Conservation (phyloP, 2,888 invertebrate species). For the Eupithecia insigniata region DNA sequence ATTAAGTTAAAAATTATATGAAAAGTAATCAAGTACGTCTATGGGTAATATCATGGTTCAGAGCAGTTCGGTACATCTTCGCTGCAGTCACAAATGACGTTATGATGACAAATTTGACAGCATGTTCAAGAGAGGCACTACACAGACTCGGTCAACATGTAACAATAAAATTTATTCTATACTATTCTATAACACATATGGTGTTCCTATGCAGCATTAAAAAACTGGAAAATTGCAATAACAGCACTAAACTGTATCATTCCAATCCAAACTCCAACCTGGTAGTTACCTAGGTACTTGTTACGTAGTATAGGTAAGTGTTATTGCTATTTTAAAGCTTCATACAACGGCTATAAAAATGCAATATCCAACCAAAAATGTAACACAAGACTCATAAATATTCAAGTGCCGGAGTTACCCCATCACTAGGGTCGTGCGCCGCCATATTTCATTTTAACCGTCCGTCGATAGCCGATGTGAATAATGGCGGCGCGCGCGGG, state of each 20-base stretch:
- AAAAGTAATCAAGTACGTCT: no score
- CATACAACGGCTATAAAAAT: constrained; percentile 24
- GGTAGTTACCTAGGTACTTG: background rate
- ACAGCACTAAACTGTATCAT: background rate
- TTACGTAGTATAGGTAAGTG: background rate
- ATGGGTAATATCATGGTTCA: no score
- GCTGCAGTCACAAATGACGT: no score
- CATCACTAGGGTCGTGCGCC: constrained; percentile 48
- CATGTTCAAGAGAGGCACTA: no score
- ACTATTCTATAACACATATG: background rate
- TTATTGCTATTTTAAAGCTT: constrained; percentile 22
- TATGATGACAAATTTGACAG: no score
- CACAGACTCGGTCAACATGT: background rate
- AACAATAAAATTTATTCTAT: no score
- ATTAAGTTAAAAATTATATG: no score
- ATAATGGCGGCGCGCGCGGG: constrained; percentile 55
- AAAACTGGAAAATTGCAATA: background rate
- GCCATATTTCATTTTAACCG: constrained; percentile 72
- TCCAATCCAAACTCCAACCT: background rate
- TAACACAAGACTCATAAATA: constrained; percentile 37
- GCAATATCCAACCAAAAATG: constrained; percentile 31
- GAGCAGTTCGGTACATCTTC: no score
- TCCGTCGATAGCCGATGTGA: constrained; percentile 69
- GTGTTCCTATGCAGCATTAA: background rate
- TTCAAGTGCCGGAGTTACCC: constrained; percentile 21